Percentiles rank a stretch among this genome's conserved stretches.
These are phyloP conservation scores for Heterotis niloticus DNA, from an alignment of 2,113 vertebrate genomes.

Conservation along the genomic window DNA sequence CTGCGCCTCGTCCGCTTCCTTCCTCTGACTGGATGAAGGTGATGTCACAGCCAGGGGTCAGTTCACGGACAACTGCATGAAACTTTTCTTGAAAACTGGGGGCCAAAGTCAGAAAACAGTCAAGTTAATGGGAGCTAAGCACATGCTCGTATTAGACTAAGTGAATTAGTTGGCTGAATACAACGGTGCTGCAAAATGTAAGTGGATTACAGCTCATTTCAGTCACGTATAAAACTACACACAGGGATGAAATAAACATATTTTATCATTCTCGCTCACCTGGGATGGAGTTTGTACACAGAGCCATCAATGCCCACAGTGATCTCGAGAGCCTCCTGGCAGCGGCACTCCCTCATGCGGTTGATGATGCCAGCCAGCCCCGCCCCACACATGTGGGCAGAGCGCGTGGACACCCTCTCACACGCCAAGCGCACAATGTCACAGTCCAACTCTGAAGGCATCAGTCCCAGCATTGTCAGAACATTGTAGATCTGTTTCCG, in stretches of 20 bases:
- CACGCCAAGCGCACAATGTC: constrained; percentile 85
- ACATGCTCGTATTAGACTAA: too few relatives aligned
- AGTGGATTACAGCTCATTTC: background rate
- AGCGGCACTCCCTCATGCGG: constrained; percentile 79
- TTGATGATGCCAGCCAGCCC: constrained; percentile 85
- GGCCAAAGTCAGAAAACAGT: background rate
- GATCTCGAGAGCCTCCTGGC: constrained; percentile 79
- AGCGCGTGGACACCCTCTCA: constrained; percentile 87
- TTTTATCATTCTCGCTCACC: constrained; percentile 59
- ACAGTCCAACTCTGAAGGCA: constrained; percentile 81
- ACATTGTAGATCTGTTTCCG: constrained; percentile 92
- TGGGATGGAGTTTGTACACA: constrained; percentile 92
- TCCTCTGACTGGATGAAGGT: constrained; percentile 94
- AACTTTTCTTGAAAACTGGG: constrained; percentile 89
- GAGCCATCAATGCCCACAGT: constrained; percentile 92
- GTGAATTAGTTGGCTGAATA: background rate
- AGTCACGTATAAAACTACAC: background rate
- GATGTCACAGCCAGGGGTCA: constrained; percentile 85
- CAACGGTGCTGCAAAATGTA: background rate
- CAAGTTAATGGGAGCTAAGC: background rate
- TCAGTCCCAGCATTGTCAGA: constrained; percentile 77
- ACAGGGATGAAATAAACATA: background rate
- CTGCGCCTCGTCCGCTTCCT: constrained; percentile 88
- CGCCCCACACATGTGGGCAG: constrained; percentile 80
- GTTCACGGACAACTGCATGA: constrained; percentile 76